Percentiles rank a stretch among this genome's conserved stretches.
Conservation (phyloP, 1,140 invertebrate genomes). For the Samia ricini region DNA sequence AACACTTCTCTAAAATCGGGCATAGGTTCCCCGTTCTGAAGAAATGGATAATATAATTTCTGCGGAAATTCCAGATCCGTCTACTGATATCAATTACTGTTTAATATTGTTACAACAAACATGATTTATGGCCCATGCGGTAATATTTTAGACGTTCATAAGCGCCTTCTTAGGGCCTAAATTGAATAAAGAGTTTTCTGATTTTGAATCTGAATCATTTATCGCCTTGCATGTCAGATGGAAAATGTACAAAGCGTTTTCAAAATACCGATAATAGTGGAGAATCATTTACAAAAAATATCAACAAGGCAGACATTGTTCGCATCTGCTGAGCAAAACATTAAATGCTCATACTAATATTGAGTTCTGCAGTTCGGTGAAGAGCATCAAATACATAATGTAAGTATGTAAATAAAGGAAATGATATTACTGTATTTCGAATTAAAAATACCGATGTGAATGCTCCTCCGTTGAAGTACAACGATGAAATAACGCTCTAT, state of each 20-base stretch:
- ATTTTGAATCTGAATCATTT: neutral
- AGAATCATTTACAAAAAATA: neutral
- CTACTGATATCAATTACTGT: neutral
- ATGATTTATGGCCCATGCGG: slow-evolving; percentile 12
- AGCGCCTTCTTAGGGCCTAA: too few relatives aligned
- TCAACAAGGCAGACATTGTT: neutral
- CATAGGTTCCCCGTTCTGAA: too few relatives aligned
- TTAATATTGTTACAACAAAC: slow-evolving; percentile 6
- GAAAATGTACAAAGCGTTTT: slow-evolving; percentile 2
- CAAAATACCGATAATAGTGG: neutral
- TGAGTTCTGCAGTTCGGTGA: slow-evolving; percentile 6
- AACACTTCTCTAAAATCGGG: too few relatives aligned
- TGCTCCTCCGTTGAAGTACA: slow-evolving; percentile 15
- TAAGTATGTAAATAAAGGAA: slow-evolving; percentile 11
- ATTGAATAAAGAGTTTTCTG: too few relatives aligned
- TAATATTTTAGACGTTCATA: too few relatives aligned
- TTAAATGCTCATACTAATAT: slow-evolving; percentile 11
- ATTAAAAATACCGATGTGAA: slow-evolving; percentile 13
- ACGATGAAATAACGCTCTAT: slow-evolving; percentile 22
- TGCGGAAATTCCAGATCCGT: slow-evolving; percentile 8
- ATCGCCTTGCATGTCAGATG: slow-evolving; percentile 7
- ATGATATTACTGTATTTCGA: slow-evolving; percentile 13
- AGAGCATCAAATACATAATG: slow-evolving; percentile 3
- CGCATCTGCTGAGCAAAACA: slow-evolving; percentile 5
- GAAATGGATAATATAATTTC: neutral